A percentile compares a stretch with the other conserved stretches of the same genome.
phyloP scores from a whole-genome alignment of 64 coral and sea anemone species.

The Montipora sp. region DNA sequence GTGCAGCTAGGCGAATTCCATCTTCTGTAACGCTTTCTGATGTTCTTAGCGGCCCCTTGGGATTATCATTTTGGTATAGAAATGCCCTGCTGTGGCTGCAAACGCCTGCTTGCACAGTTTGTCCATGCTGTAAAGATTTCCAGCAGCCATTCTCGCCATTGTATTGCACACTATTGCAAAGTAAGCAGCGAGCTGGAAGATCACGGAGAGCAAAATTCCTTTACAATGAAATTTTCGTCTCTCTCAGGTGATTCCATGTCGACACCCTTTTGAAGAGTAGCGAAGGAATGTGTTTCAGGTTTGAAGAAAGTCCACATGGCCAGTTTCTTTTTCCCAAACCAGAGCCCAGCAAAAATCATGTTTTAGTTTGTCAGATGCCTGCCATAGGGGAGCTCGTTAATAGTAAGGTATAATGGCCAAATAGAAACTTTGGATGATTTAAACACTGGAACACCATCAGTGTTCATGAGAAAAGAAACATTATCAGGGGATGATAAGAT shows the following conservation, averaged over 20 bases:
- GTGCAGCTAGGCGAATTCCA: too few relatives aligned
- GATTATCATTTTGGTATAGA: too few relatives aligned
- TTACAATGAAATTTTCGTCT: constrained; percentile 26
- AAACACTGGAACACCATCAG: constrained; percentile 3
- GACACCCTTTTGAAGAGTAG: constrained; percentile 36
- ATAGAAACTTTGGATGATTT: constrained; percentile 65
- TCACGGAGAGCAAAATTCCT: constrained; percentile 53
- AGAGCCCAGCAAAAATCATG: constrained; percentile 68
- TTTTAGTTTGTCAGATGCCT: constrained; percentile 57
- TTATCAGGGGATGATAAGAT: background rate
- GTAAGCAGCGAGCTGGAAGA: constrained; percentile 62
- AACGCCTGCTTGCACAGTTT: background rate
- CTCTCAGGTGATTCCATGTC: constrained; percentile 23
- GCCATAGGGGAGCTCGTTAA: constrained; percentile 45
- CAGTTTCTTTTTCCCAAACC: constrained; percentile 74
- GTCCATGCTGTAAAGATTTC: constrained; percentile 22
- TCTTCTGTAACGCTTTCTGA: too few relatives aligned
- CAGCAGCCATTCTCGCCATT: constrained; percentile 64
- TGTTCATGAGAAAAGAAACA: constrained; percentile 20
- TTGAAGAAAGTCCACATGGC: constrained; percentile 60
- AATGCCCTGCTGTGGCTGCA: too few relatives aligned
- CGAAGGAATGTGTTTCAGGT: constrained; percentile 37
- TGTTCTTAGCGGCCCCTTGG: too few relatives aligned
- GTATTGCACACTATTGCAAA: constrained; percentile 72
- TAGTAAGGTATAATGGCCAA: constrained; percentile 25